These are phyloP conservation scores for Ateles fusciceps DNA, from an alignment of 2,797 vertebrate genomes.

Conservation along the genomic window DNA sequence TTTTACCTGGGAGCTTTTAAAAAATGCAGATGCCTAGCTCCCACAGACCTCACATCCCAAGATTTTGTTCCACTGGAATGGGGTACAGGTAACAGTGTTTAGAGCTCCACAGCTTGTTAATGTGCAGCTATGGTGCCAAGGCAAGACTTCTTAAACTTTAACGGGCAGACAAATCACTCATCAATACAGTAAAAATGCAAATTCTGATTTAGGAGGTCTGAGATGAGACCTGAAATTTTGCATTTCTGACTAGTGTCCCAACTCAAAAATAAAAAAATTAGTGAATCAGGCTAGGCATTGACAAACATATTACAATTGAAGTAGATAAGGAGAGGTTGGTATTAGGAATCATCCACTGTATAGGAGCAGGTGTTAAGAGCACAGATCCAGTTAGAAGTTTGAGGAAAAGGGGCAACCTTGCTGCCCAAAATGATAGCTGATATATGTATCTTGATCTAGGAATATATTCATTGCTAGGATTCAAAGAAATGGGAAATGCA, in stretches of 20 bases:
- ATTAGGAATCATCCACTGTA: background rate
- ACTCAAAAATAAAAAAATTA: background rate
- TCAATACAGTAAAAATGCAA: background rate
- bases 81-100: background rate
- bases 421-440: background rate
- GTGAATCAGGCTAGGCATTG: background rate
- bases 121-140: background rate
- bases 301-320: background rate
- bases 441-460: background rate
- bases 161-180: background rate
- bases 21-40: background rate
- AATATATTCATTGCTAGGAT: background rate
- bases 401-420: background rate
- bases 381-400: background rate
- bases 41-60: background rate
- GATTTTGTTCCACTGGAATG: background rate
- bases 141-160: background rate
- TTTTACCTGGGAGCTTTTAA: background rate
- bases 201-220: background rate
- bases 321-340: background rate
- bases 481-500: background rate
- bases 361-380: background rate
- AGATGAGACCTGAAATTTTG: too few relatives aligned
- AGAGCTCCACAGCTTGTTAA: background rate
- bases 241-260: background rate